phyloP scores from a whole-genome alignment of 2,797 vertebrate genomes.

The Spinibarbus caldwelli region DNA sequence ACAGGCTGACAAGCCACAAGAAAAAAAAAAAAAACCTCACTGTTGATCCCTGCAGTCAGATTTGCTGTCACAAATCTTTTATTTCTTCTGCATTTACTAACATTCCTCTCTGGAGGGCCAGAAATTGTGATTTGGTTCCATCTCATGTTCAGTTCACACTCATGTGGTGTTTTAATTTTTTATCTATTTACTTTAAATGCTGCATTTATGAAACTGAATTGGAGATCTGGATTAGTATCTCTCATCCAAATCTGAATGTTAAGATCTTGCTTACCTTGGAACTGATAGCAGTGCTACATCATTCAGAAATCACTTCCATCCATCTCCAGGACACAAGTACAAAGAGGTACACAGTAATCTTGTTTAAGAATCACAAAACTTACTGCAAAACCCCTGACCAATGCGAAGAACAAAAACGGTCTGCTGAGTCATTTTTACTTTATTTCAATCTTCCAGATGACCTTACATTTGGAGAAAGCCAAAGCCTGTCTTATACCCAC shows the following conservation, averaged over 20 bases:
- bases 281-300: neutral
- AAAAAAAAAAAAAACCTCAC: neutral
- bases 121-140: neutral
- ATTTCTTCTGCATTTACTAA: neutral
- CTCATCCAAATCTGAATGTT: neutral
- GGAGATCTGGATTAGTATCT: neutral
- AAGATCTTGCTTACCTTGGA: neutral
- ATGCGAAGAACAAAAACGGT: neutral
- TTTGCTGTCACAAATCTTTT: neutral
- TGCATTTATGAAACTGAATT: neutral
- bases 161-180: neutral
- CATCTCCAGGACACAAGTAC: neutral
- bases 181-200: neutral
- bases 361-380: neutral
- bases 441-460: neutral
- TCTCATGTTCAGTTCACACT: neutral
- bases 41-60: neutral
- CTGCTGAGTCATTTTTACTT: neutral
- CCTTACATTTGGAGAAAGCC: neutral
- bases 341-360: neutral
- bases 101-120: neutral
- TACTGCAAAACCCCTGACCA: neutral
- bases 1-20: neutral
- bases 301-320: neutral
- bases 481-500: neutral